These are phyloP conservation scores for Crotophaga sulcirostris DNA, from an alignment of 2,113 vertebrate genomes.

Conservation along the genomic window DNA sequence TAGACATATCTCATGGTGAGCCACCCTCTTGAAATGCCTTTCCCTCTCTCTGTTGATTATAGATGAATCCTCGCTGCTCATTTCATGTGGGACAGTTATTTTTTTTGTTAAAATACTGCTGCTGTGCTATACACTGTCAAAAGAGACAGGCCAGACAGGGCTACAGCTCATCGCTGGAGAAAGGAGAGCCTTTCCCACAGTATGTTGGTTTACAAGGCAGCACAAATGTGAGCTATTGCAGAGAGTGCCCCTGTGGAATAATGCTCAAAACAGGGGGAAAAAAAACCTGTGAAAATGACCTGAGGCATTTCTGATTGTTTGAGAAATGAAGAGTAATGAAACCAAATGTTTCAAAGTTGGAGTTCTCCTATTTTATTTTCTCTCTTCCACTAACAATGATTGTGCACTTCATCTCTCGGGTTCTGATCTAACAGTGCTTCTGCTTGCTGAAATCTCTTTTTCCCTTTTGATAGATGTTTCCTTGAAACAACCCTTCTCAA, in stretches of 20 bases:
- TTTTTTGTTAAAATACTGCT: neutral
- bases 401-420: neutral
- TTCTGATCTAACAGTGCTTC: conserved; percentile 12
- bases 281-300: neutral
- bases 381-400: neutral
- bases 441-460: conserved; percentile 5
- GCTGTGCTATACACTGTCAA: neutral
- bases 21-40: neutral
- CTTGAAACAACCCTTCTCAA: conserved; percentile 29
- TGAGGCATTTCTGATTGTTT: conserved; percentile 9
- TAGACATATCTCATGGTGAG: neutral
- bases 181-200: neutral
- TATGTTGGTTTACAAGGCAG: neutral
- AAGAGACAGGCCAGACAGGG: neutral
- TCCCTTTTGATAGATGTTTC: conserved; percentile 48
- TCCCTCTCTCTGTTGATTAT: neutral
- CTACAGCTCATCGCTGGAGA: neutral
- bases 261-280: neutral
- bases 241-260: neutral
- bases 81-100: neutral
- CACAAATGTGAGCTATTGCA: neutral
- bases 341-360: conserved; percentile 25
- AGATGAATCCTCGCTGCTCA: neutral
- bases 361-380: conserved; percentile 34
- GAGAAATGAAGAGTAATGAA: conserved; percentile 43